phyloP scores from a whole-genome alignment of 2,113 vertebrate species.

The Rostratula benghalensis region DNA sequence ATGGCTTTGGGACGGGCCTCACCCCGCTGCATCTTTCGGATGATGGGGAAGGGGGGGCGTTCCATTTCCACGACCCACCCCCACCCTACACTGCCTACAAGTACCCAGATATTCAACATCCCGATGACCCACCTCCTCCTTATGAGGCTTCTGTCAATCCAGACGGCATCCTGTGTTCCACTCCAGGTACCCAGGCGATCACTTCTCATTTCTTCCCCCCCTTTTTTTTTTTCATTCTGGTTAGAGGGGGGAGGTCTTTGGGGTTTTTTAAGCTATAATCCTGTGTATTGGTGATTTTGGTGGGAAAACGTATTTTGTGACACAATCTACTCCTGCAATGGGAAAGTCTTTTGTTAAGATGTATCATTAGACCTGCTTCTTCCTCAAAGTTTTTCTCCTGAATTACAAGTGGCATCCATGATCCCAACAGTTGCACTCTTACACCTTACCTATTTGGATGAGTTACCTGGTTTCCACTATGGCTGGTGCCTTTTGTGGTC shows the following conservation, averaged over 20 bases:
- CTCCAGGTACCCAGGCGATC: slow-evolving; percentile 77
- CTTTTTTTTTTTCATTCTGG: background rate
- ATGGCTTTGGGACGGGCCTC: slow-evolving; percentile 93
- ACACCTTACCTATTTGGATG: background rate
- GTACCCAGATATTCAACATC: slow-evolving; percentile 93
- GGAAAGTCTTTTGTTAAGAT: background rate
- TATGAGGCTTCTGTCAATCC: slow-evolving; percentile 96
- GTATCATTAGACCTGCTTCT: background rate
- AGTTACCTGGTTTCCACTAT: background rate
- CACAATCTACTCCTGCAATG: background rate
- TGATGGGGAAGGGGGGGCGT: slow-evolving; percentile 94
- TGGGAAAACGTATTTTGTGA: background rate
- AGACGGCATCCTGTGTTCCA: slow-evolving; percentile 87
- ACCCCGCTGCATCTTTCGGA: slow-evolving; percentile 96
- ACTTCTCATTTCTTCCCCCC: background rate
- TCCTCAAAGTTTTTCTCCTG: background rate
- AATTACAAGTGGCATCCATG: background rate
- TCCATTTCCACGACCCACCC: slow-evolving; percentile 97
- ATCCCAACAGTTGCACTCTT: background rate
- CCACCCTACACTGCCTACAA: slow-evolving; percentile 97
- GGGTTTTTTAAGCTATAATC: background rate
- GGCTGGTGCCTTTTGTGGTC: background rate
- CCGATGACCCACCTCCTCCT: slow-evolving; percentile 93
- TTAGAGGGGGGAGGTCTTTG: background rate
- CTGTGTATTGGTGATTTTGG: background rate